These are phyloP conservation scores for Drosophila simulans DNA, from an alignment of 1,140 invertebrate genomes.

Conservation along the genomic window DNA sequence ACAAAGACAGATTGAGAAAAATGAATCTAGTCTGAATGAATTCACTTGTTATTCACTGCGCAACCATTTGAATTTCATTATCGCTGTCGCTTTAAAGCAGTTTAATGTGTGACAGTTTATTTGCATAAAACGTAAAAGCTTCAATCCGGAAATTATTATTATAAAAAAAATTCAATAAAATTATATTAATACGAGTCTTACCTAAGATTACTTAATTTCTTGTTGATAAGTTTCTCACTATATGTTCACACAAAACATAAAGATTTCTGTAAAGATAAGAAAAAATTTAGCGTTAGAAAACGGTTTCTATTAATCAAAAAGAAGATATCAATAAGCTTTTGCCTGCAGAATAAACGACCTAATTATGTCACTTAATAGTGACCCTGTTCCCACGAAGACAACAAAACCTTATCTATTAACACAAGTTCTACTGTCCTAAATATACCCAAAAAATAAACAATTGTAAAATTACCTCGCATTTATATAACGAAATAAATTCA, in stretches of 20 bases:
- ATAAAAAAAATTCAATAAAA: background rate
- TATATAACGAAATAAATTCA: conserved; percentile 14
- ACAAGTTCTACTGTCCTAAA: conserved; percentile 16
- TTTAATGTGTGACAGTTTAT: conserved; percentile 43
- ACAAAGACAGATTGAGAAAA: conserved; percentile 15
- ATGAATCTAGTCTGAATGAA: conserved; percentile 25
- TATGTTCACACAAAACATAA: conserved; percentile 40
- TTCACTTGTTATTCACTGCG: conserved; percentile 37
- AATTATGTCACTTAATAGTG: conserved; percentile 18
- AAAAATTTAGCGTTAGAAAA: conserved; percentile 3
- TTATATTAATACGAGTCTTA: conserved; percentile 22
- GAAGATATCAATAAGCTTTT: background rate
- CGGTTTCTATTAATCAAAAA: conserved; percentile 24
- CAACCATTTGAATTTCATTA: conserved; percentile 56
- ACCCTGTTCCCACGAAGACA: conserved; percentile 31
- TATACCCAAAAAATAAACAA: conserved; percentile 18
- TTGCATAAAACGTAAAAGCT: conserved; percentile 35
- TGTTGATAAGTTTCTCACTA: conserved; percentile 46
- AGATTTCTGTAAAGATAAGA: conserved; percentile 52
- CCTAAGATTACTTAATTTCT: conserved; percentile 18
- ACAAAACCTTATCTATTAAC: conserved; percentile 23
- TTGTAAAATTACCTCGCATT: conserved; percentile 9
- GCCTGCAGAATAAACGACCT: conserved; percentile 7
- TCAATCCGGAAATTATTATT: conserved; percentile 7
- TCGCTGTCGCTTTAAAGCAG: conserved; percentile 45